phyloP scores from a whole-genome alignment of 2,888 invertebrate species.

The Geotrupes spiniger region DNA sequence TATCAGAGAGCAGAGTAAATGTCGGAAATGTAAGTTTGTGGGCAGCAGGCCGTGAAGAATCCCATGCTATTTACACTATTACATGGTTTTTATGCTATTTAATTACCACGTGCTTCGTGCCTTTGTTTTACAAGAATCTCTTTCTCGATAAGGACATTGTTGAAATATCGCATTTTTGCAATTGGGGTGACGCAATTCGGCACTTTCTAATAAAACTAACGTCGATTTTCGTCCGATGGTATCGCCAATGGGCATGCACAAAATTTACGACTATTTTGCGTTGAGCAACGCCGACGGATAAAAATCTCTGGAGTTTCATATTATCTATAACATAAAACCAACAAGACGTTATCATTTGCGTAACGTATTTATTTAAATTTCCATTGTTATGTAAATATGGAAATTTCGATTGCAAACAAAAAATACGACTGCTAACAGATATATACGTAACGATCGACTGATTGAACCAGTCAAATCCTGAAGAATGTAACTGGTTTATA shows the following conservation, averaged over 20 bases:
- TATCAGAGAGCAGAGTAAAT: constrained; percentile 35
- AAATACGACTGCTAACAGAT: too few species aligned
- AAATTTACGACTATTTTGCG: too few species aligned
- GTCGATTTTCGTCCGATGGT: not conserved
- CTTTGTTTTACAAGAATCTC: constrained; percentile 27
- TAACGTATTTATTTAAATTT: too few species aligned
- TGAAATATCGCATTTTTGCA: not conserved
- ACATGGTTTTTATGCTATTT: constrained; percentile 43
- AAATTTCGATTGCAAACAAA: too few species aligned
- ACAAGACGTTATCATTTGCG: too few species aligned
- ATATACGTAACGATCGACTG: too few species aligned
- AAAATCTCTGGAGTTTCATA: too few species aligned
- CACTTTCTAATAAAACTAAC: constrained; percentile 3
- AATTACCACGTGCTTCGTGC: constrained; percentile 41
- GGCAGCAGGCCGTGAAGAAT: constrained; percentile 45
- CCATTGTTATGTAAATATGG: too few species aligned
- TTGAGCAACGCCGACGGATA: too few species aligned
- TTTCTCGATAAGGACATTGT: constrained; percentile 6
- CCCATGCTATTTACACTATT: constrained; percentile 47
- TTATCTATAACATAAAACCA: too few species aligned
- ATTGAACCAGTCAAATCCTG: too few species aligned
- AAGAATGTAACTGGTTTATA: too few species aligned
- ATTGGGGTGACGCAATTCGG: not conserved
- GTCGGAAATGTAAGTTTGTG: constrained; percentile 45
- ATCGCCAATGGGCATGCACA: not conserved